Evolutionary conservation across 2,113 vertebrate species (phyloP), one percentile per base, ranked within the genome.

Genomic region (Tricholaema leucomelas): DNA sequence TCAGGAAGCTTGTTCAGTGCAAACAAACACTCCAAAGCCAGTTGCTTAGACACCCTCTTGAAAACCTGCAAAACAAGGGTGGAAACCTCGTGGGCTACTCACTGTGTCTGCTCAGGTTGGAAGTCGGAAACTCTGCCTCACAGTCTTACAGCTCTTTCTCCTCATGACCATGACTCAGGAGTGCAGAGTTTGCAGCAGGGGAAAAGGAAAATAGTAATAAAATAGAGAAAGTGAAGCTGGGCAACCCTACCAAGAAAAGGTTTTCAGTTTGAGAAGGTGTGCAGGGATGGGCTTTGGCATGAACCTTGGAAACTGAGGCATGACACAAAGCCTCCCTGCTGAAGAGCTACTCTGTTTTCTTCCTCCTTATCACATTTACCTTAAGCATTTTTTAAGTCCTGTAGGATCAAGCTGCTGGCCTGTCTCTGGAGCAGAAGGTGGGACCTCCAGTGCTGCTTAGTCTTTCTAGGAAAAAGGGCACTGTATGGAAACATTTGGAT

Each of bases 61-160:
- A 89, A 80, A 94, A 94, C 92, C 95, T 96, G 95, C 93, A 96
- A 95, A 96, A 96, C 95, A 95, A 96, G 93, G 95, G 93, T 96
- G 96, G 94, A 5, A 96, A 94, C 95, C 88, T 94, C 7, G 10
- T 6, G 92, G 87, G 88, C 93, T 60, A n/a, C 93, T 94, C 69
- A 8, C n/a, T 58, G n/a, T 6, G 82, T 87, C 87, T 87, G 75
- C 20, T 76, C 95, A 96, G 92, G 95, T 96, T 93, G 52, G 93
- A 48, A 87, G 59, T 90, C 4, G 91, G 94, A 93, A 93, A 93
- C 38, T 95, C 67, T 95, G 90, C 11, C 74, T 94, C 91, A 96
- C 25, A 60, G 63, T 15, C 17, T 90, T 73, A 33, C 19, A 9
- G 82, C 79, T 88, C 87, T 67, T 65, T 69, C 69, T 92, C 50